Percentiles rank a stretch among this genome's conserved stretches.
Conservation (phyloP, 2,797 vertebrate genomes). For the Syndactyla subalaris region DNA sequence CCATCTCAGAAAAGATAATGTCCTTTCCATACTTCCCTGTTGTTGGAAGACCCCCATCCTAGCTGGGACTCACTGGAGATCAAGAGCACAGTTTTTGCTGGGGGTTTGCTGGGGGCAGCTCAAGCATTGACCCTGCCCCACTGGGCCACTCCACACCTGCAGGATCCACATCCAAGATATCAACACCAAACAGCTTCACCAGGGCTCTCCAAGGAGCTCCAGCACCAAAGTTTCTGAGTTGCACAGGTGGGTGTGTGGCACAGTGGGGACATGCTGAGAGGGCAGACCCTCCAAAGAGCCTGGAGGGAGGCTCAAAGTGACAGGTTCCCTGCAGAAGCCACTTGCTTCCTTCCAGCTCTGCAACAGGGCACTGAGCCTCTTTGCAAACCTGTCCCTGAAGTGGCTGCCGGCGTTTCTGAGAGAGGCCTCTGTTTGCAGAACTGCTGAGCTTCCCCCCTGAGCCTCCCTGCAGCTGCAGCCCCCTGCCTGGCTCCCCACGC, state of each 20-base stretch:
- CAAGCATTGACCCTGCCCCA: not conserved
- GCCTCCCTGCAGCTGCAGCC: not conserved
- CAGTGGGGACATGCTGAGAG: fast-evolving
- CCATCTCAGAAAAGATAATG: fast-evolving
- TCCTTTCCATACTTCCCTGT: not conserved
- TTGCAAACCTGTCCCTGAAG: constrained; percentile 5
- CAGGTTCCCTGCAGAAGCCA: not conserved
- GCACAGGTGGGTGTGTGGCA: not conserved
- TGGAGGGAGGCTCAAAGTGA: fast-evolving
- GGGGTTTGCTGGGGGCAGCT: not conserved
- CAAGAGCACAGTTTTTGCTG: not conserved
- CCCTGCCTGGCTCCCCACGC: not conserved
- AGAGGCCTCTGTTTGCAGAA: constrained; percentile 42
- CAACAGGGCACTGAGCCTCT: not conserved
- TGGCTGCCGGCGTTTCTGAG: not conserved
- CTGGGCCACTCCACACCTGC: not conserved
- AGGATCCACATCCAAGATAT: fast-evolving
- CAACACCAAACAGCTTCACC: not conserved
- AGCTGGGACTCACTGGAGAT: not conserved
- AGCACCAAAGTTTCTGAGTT: not conserved
- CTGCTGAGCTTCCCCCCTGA: not conserved
- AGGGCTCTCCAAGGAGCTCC: not conserved
- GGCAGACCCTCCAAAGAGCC: not conserved
- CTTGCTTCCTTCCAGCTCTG: not conserved
- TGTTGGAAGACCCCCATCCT: fast-evolving